Evolutionary conservation across 2,888 invertebrate species (phyloP).

Genomic region (Lacanobia oleracea): DNA sequence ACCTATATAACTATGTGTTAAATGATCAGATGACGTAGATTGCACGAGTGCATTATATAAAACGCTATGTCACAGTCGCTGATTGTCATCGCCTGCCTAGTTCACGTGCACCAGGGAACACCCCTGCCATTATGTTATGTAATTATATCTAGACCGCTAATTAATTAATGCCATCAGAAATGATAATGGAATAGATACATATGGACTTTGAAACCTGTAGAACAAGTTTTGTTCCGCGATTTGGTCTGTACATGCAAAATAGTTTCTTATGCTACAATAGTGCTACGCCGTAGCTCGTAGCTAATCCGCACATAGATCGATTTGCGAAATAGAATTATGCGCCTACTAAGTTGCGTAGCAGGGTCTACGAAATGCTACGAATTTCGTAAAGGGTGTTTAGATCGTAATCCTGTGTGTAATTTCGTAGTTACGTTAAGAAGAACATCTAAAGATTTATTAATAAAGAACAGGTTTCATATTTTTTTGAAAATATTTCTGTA

Average conservation of each 20-base stretch:
- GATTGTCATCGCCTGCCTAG: constrained; percentile 3
- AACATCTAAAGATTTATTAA: neutral
- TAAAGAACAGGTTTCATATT: neutral
- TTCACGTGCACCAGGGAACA: constrained; percentile 26
- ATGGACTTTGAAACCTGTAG: neutral
- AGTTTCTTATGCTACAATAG: neutral
- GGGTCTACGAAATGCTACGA: constrained; percentile 34
- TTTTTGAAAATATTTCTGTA: neutral
- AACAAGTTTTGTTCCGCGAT: neutral
- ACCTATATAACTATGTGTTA: neutral
- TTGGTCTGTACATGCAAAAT: constrained; percentile 3
- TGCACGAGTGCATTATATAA: constrained; percentile 22
- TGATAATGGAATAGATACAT: neutral
- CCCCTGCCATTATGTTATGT: constrained; percentile 3
- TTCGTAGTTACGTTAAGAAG: neutral
- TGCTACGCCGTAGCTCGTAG: constrained; percentile 48
- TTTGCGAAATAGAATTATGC: constrained; percentile 27
- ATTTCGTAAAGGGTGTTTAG: constrained; percentile 23
- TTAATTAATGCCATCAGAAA: constrained; percentile 31
- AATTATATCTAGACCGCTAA: neutral
- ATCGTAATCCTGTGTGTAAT: neutral
- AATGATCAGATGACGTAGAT: constrained; percentile 1
- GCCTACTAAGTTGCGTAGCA: constrained; percentile 25
- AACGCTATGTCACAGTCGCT: constrained; percentile 8
- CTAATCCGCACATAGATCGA: constrained; percentile 19